Evolutionary conservation across 2,888 invertebrate species (phyloP).

Genomic region (Mesoligia furuncula): DNA sequence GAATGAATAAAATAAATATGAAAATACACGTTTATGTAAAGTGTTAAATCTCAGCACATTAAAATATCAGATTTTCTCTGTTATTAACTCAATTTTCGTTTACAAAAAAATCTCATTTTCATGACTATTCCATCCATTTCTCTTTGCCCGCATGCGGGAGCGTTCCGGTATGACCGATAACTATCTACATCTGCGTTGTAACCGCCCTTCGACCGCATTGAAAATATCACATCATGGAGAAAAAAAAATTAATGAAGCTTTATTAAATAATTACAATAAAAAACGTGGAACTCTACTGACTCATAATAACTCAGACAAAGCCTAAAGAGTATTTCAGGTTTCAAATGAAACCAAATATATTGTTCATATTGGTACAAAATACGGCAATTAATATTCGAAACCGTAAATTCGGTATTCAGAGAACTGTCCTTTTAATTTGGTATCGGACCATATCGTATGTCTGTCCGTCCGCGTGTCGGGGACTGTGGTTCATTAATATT

Average conservation of each 20-base stretch:
- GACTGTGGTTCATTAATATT: constrained; percentile 37
- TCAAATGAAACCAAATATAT: neutral
- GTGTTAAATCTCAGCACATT: neutral
- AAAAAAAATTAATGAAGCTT: neutral
- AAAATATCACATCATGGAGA: neutral
- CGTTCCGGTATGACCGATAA: too few species aligned
- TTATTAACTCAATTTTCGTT: neutral
- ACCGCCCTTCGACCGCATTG: neutral
- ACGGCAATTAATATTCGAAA: constrained; percentile 26
- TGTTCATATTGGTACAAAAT: constrained; percentile 5
- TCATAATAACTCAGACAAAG: neutral
- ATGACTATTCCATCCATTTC: neutral
- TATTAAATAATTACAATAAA: neutral
- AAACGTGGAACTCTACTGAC: constrained; percentile 1
- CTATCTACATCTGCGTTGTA: neutral
- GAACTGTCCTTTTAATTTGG: constrained; percentile 23
- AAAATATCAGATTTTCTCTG: neutral
- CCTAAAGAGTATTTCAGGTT: neutral
- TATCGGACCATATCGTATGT: constrained; percentile 2
- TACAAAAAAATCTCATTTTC: neutral
- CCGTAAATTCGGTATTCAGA: constrained; percentile 22
- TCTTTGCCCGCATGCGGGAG: neutral
- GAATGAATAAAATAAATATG: constrained; percentile 19
- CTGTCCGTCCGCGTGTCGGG: constrained; percentile 1
- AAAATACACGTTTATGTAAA: constrained; percentile 26